A percentile compares a stretch with the other conserved stretches of the same genome.
phyloP scores from a whole-genome alignment of 2,888 invertebrate genomes.

The Coelinius sp. region DNA sequence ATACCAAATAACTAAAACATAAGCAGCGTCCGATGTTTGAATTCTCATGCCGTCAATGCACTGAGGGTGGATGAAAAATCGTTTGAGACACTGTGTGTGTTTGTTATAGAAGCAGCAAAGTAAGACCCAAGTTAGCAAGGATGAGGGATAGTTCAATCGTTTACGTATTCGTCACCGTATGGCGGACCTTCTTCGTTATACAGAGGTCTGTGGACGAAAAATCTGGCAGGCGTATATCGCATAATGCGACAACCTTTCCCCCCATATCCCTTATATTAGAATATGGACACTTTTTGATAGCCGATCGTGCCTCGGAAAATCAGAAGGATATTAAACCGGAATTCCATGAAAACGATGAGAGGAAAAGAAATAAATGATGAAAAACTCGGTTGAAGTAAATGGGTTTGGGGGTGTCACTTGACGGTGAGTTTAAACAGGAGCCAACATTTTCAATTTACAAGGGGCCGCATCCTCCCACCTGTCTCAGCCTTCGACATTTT shows the following conservation, averaged over 20 bases:
- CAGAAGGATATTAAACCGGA: background rate
- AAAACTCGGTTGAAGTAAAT: background rate
- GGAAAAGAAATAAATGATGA: background rate
- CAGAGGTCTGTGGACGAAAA: background rate
- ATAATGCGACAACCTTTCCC: background rate
- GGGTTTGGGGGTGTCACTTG: conserved; percentile 28
- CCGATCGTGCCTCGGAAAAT: background rate
- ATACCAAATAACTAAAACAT: conserved; percentile 9
- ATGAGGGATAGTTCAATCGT: background rate
- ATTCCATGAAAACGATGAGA: background rate
- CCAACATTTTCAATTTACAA: conserved; percentile 56
- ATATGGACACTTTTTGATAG: background rate
- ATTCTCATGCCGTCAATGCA: conserved; percentile 32
- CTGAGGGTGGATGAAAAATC: conserved; percentile 36
- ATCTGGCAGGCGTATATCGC: background rate
- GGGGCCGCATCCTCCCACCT: conserved; percentile 38
- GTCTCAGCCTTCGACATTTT: conserved; percentile 28
- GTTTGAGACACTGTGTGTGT: conserved; percentile 27
- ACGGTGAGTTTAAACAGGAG: conserved; percentile 50
- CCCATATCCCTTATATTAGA: background rate
- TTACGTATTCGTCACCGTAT: conserved; percentile 16
- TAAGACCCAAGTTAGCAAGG: background rate
- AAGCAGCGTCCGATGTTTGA: conserved; percentile 25
- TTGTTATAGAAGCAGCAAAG: conserved; percentile 2
- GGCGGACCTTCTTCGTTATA: conserved; percentile 1